Conservation (phyloP, 2,113 vertebrate genomes). For the Dipodomys stephensi region DNA sequence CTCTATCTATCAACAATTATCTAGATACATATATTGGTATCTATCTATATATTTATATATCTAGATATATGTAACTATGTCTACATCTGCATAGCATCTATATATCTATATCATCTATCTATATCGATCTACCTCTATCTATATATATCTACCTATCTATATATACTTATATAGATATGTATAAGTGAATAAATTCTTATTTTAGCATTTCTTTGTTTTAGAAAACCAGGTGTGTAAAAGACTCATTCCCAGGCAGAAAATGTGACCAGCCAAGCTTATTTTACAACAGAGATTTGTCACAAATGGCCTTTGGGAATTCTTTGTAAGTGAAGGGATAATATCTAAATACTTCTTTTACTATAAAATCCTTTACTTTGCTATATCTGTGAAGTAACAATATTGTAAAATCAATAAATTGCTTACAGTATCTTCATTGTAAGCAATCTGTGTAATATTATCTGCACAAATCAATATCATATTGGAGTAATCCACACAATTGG, state of each 20-base stretch:
- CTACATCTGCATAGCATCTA: no score
- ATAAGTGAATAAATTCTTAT: background rate
- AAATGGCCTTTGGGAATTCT: background rate
- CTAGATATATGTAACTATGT: no score
- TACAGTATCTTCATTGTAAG: slow-evolving; percentile 26
- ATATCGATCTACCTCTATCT: no score
- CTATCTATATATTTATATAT: no score
- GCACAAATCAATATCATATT: slow-evolving; percentile 19
- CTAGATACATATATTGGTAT: no score
- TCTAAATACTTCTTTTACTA: slow-evolving; percentile 67
- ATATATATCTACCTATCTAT: no score
- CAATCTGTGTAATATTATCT: background rate
- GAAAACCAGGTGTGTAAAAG: background rate
- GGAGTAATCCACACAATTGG: slow-evolving; percentile 39
- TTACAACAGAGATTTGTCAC: background rate
- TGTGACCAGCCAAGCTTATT: background rate
- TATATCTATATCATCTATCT: no score
- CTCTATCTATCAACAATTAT: no score
- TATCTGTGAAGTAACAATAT: slow-evolving; percentile 71
- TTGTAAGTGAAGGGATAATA: slow-evolving; percentile 64
- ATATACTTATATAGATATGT: no score
- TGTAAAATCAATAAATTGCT: slow-evolving; percentile 69
- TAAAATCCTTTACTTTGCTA: slow-evolving; percentile 66
- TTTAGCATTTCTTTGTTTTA: slow-evolving; percentile 11
- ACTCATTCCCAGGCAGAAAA: background rate